Percentiles rank a stretch among this genome's conserved stretches.
phyloP scores from a whole-genome alignment of 2,113 vertebrate species.

The Ciconia maguari region DNA sequence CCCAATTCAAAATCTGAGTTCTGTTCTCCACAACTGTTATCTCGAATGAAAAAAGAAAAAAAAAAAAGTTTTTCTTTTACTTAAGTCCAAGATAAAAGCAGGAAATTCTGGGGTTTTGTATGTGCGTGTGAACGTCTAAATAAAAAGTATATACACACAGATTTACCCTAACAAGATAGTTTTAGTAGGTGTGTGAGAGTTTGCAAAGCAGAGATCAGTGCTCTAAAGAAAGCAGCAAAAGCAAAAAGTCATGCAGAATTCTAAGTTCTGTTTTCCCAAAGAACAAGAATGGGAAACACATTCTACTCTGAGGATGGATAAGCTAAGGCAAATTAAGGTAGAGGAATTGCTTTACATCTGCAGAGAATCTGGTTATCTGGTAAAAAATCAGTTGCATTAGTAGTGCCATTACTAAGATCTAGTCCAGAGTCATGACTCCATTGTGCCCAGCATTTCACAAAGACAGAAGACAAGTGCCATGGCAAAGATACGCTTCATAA shows the following conservation, averaged over 20 bases:
- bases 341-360: not conserved
- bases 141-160: not conserved
- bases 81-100: not conserved
- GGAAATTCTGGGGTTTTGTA: not conserved
- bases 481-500: not conserved
- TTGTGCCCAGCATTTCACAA: not conserved
- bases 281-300: not conserved
- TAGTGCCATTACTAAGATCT: not conserved
- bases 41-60: not conserved
- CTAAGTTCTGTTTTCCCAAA: not conserved
- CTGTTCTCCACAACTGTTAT: not conserved
- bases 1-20: not conserved
- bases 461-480: not conserved
- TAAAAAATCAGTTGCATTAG: not conserved
- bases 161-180: not conserved
- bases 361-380: not conserved
- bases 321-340: not conserved
- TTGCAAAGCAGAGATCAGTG: not conserved
- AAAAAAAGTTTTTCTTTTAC: not conserved
- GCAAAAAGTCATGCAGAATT: not conserved
- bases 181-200: not conserved
- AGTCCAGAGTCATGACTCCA: rapidly evolving
- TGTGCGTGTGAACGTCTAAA: not conserved
- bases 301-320: not conserved
- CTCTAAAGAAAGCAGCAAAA: not conserved